phyloP scores from a whole-genome alignment of 2,888 invertebrate genomes.

The Hoplodrina blanda region DNA sequence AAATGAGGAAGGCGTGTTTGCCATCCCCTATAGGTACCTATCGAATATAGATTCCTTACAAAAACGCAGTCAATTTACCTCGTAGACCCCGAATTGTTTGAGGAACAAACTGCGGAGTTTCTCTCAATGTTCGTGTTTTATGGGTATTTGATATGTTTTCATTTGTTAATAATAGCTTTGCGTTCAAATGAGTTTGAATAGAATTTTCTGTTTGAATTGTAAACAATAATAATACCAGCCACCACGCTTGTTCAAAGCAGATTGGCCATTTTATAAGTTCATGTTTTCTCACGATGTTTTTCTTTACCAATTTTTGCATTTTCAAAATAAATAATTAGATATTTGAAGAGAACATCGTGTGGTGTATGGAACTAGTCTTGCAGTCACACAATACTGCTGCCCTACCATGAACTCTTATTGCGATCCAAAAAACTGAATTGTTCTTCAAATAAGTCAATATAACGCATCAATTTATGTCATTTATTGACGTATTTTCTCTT shows the following conservation, averaged over 20 bases:
- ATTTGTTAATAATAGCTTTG: slow-evolving; percentile 12
- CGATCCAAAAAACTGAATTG: no score
- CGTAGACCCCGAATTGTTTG: slow-evolving; percentile 33
- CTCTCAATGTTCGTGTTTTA: slow-evolving; percentile 28
- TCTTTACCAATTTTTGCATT: neutral
- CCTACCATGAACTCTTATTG: no score
- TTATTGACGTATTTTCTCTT: no score
- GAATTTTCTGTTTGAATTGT: neutral
- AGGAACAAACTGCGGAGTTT: slow-evolving; percentile 38
- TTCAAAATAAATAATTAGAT: no score
- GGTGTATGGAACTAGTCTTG: neutral
- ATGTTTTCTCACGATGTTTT: no score
- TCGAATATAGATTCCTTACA: slow-evolving; percentile 52
- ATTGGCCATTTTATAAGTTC: no score
- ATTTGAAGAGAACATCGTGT: no score
- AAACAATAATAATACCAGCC: neutral
- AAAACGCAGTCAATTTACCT: slow-evolving; percentile 58
- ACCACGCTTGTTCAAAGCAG: no score
- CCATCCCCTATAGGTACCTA: slow-evolving; percentile 35
- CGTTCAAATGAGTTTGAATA: slow-evolving; percentile 6
- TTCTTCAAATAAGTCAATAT: no score
- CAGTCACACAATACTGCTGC: neutral
- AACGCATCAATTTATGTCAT: no score
- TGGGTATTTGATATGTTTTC: slow-evolving; percentile 20
- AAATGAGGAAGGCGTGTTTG: slow-evolving; percentile 44